Base-by-base conservation (phyloP, 2,113 vertebrate genomes). In the Centrocercus urophasianus region DNA sequence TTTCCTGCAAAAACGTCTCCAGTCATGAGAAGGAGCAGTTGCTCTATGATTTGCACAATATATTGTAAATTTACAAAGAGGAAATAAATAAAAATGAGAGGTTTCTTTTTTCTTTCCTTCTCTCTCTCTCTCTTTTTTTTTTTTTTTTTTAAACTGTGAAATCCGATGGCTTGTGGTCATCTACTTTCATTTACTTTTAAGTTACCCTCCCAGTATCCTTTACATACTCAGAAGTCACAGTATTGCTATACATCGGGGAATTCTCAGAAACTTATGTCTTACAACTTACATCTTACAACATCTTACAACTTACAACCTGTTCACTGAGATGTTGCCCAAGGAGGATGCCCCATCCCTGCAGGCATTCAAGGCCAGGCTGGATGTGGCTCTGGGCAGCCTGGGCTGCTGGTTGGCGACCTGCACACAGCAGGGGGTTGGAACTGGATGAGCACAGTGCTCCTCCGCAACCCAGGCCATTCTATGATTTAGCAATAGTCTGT, bases 171-270 rank as follows among this genome's bases (percentile, higher is more conserved):
- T 89, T 83, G 21, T 69, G 38, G 60, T 63, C 36, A 91, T 91
- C 88, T 6, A 36, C 20, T 89, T 80, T 77, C 52, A 73, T 45
- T 83, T 93, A 40, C 69, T 91, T 95, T 64, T 60, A 86, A 50
- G 71, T 59, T 34, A 76, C 20, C 5, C 78, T 89, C 38, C 30
- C 40, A 32, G 30, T 57, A 38, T 43, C 34, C 42, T 91, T 90
- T 78, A 73, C 27, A 82, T 76, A 42, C 36, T n/a, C 25, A 1
- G 59, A 50, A 77, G 16, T 36, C 19, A 66, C 12, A 50, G 4
- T 28, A 4, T 27, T 67, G 24, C 6, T 63, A 6, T 6, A 0
- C 4, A 64, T 2, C 13, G 6, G 11, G 10, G 2, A 66, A 34
- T 43, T 93, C 86, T 5, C 8, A 57, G 25, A 50, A 43, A 59